Evolutionary conservation across 2,113 vertebrate species (phyloP).

Genomic region (Cinclus cinclus): DNA sequence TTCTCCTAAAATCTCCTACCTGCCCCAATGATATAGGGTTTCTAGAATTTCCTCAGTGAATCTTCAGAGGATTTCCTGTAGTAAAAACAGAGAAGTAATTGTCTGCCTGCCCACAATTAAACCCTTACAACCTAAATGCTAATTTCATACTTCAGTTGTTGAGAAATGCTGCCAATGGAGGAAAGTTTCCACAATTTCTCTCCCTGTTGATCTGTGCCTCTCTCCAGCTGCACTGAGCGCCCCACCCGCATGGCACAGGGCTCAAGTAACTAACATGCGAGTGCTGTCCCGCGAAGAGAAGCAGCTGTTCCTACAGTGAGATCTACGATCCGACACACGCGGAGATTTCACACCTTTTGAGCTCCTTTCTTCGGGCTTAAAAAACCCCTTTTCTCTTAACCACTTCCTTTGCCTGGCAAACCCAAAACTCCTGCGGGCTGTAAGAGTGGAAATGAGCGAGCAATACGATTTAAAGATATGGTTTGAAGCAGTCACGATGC

Average conservation of each 20-base stretch:
- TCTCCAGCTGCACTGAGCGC: background rate
- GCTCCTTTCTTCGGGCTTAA: background rate
- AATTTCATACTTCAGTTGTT: background rate
- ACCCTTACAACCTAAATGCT: background rate
- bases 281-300: background rate
- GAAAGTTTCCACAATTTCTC: background rate
- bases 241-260: fast-evolving
- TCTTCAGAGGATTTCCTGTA: background rate
- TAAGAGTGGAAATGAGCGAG: background rate
- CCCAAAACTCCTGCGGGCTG: background rate
- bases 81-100: background rate
- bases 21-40: background rate
- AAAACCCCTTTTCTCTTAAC: background rate
- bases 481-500: no score
- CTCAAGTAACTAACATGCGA: background rate
- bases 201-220: fast-evolving
- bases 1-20: background rate
- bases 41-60: background rate
- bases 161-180: background rate
- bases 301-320: fast-evolving
- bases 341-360: background rate
- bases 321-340: fast-evolving
- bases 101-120: background rate
- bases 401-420: background rate
- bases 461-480: no score